Evolutionary conservation across 2,888 invertebrate species (phyloP), one percentile per base, ranked within the genome.

Genomic region (Abscondita cerata): DNA sequence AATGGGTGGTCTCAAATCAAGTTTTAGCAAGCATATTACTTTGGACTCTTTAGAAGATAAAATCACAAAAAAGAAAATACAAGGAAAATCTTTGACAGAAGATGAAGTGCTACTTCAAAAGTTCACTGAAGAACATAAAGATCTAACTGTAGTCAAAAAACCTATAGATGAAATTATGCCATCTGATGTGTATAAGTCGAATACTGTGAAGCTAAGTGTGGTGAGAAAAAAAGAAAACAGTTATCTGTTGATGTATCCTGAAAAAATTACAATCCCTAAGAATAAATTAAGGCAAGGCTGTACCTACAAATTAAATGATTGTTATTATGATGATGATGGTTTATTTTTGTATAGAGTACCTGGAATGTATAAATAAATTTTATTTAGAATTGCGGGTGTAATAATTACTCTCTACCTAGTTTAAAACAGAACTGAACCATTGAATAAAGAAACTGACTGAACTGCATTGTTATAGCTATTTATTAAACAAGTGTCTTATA

Each of bases 261-360:
- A 87, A 65, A 82, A 82, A 72, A 91, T 93, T 64, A 82, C 83
- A 68, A 91, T 93, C 65, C 92, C 93, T 2, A 85, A 84, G 69
- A 84, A 86, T 52, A 81, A 86, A 33, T 85, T 83, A 68, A 86
- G 86, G 68, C 80, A 77, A 72, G 89, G 88, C 19, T 86, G 84
- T 41, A 88, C 88, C 6, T 93, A 91, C 74, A 89, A 88, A 80
- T 83, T 92, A 0, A 86, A 89, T 66, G 91, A 93, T 79, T 89
- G 90, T 71, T 94, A 87, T 76, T 94, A 93, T 79, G 91, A 92
- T 75, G 84, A 88, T 76, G 89, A 92, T 82, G 93, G 93, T 0
- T 84, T 83, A 75, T 92, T 93, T 81, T 82, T 93, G 57, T 94
- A 92, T 76, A 84, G 91, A 73, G 89, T 92, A 46, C 87, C 91